Conservation (phyloP, 2,113 vertebrate species). For the Mystacornis crossleyi region DNA sequence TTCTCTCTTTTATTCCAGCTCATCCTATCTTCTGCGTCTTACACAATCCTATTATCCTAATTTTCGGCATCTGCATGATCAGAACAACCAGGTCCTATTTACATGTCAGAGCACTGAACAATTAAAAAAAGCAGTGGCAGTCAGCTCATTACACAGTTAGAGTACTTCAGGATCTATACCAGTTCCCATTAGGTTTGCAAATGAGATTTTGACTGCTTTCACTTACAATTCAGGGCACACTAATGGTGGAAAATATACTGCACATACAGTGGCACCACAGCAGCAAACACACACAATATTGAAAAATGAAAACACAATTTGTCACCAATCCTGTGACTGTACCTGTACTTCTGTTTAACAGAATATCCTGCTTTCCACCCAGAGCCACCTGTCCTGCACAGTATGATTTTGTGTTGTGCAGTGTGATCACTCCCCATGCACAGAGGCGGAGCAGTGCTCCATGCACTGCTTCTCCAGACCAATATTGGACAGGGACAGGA, state of each 20-base stretch:
- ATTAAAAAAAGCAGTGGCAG: rapidly evolving
- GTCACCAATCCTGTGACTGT: background rate
- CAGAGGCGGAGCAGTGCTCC: rapidly evolving
- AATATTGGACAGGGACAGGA: background rate
- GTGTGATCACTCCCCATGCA: rapidly evolving
- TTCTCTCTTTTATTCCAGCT: background rate
- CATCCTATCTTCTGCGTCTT: background rate
- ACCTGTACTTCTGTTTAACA: background rate
- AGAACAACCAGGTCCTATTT: background rate
- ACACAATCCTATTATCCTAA: background rate
- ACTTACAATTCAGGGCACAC: background rate
- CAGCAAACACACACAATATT: background rate
- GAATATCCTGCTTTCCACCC: background rate
- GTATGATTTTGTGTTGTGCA: no score
- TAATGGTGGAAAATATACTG: background rate
- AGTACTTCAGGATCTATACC: background rate
- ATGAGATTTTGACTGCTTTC: background rate
- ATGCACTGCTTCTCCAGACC: background rate
- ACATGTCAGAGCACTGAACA: background rate
- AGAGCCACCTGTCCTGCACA: background rate
- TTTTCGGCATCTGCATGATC: background rate
- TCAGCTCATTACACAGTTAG: background rate
- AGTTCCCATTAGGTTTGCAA: background rate
- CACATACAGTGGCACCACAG: background rate
- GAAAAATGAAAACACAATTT: background rate